phyloP scores from a whole-genome alignment of 2,113 vertebrate genomes.

The Myotis lucifugus region DNA sequence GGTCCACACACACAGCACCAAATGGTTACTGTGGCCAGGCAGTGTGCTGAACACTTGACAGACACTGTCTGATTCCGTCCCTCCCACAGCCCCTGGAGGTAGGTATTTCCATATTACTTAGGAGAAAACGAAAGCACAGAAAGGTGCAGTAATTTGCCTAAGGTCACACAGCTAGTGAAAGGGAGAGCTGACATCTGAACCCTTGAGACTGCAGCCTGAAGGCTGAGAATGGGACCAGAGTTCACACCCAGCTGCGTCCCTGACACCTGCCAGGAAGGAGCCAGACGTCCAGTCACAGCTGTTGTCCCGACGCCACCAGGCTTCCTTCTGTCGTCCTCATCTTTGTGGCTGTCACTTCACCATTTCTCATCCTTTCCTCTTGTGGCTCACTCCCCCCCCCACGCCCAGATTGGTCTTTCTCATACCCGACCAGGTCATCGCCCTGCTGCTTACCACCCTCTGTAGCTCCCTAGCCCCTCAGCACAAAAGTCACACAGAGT shows the following conservation, averaged over 20 bases:
- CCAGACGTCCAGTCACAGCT: background rate
- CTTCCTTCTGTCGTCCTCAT: background rate
- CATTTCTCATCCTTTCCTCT: background rate
- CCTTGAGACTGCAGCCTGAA: background rate
- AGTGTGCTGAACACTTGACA: rapidly evolving
- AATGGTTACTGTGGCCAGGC: background rate
- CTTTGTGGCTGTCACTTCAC: background rate
- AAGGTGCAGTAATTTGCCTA: slow-evolving; percentile 38
- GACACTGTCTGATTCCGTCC: background rate
- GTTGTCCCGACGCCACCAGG: background rate
- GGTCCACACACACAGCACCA: background rate
- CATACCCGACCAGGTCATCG: background rate
- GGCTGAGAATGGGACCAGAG: background rate
- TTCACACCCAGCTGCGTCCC: background rate
- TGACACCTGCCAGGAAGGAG: too few species aligned
- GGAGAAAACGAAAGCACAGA: slow-evolving; percentile 22
- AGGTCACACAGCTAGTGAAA: slow-evolving; percentile 65
- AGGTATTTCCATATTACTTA: background rate
- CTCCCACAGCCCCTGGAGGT: background rate
- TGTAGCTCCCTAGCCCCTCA: background rate
- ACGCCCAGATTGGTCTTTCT: background rate
- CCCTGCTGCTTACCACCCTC: background rate
- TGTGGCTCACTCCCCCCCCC: rapidly evolving
- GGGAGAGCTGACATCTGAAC: background rate
- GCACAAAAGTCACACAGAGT: background rate